Evolutionary conservation across 37 sponge, comb jelly and placozoan genomes (phyloP).

Genomic region (Axinella damicornis): DNA sequence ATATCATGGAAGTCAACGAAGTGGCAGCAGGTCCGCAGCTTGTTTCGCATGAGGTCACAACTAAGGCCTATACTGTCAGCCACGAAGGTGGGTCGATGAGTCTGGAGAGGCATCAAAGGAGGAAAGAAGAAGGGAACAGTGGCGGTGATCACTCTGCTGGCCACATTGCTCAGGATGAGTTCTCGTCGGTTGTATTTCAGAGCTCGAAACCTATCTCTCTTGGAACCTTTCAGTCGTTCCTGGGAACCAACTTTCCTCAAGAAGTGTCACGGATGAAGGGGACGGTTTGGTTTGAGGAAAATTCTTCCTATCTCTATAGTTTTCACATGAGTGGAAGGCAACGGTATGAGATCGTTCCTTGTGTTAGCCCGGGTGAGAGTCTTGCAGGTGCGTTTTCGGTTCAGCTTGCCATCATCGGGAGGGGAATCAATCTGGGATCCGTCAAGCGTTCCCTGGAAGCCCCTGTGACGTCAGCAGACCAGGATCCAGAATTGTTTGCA

Average conservation of each 20-base stretch:
- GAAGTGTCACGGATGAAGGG: slow-evolving; percentile 65
- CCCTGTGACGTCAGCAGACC: slow-evolving; percentile 6
- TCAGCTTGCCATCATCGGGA: slow-evolving; percentile 68
- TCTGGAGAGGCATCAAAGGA: slow-evolving; percentile 24
- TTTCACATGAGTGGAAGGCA: slow-evolving; percentile 83
- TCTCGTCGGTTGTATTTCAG: slow-evolving; percentile 61
- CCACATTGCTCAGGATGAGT: slow-evolving; percentile 66
- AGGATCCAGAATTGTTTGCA: background rate
- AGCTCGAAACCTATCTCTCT: slow-evolving; percentile 44
- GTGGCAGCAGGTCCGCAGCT: slow-evolving; percentile 24
- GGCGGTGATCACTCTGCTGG: background rate
- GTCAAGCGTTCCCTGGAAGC: slow-evolving; percentile 9
- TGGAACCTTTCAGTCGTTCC: slow-evolving; percentile 53
- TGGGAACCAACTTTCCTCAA: slow-evolving; percentile 49
- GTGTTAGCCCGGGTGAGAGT: slow-evolving; percentile 21
- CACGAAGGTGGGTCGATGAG: slow-evolving; percentile 52
- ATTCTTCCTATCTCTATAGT: slow-evolving; percentile 48
- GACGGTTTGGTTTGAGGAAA: slow-evolving; percentile 71
- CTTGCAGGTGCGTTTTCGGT: slow-evolving; percentile 48
- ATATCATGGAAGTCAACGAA: slow-evolving; percentile 73
- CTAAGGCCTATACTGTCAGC: slow-evolving; percentile 55
- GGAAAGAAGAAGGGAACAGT: background rate
- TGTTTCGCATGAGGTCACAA: slow-evolving; percentile 66
- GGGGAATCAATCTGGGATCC: slow-evolving; percentile 18
- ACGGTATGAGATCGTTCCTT: slow-evolving; percentile 59